A percentile compares a stretch with the other conserved stretches of the same genome.
Conservation (phyloP, 2,113 vertebrate genomes). For the Hippocampus zosterae region DNA sequence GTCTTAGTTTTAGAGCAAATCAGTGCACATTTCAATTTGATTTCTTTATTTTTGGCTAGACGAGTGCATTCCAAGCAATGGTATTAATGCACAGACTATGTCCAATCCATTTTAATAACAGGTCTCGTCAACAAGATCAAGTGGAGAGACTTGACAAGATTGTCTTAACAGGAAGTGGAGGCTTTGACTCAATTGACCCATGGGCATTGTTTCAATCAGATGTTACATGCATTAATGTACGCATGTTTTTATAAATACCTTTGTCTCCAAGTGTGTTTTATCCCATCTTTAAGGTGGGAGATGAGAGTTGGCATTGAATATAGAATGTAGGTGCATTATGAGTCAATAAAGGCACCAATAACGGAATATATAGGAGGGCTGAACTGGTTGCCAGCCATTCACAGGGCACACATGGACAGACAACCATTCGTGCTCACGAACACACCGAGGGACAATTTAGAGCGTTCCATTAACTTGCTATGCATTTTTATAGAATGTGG, state of each 20-base stretch:
- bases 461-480: too few species aligned
- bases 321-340: neutral
- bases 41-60: neutral
- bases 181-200: neutral
- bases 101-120: neutral
- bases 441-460: too few species aligned
- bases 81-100: neutral
- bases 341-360: neutral
- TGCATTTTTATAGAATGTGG: too few species aligned
- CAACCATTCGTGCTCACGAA: too few species aligned
- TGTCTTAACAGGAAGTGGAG: neutral
- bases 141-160: constrained; percentile 2
- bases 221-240: neutral
- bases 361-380: too few species aligned
- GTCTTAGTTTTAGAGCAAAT: neutral
- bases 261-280: neutral
- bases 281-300: neutral
- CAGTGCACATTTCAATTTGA: neutral
- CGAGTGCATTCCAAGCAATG: neutral
- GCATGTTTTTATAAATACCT: neutral
- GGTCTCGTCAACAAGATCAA: constrained; percentile 9
- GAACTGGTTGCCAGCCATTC: too few species aligned
- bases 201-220: constrained; percentile 7
- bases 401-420: too few species aligned
- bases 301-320: neutral